These are phyloP conservation scores for Lochmaea crataegi DNA, from an alignment of 2,888 invertebrate genomes.

Conservation along the genomic window DNA sequence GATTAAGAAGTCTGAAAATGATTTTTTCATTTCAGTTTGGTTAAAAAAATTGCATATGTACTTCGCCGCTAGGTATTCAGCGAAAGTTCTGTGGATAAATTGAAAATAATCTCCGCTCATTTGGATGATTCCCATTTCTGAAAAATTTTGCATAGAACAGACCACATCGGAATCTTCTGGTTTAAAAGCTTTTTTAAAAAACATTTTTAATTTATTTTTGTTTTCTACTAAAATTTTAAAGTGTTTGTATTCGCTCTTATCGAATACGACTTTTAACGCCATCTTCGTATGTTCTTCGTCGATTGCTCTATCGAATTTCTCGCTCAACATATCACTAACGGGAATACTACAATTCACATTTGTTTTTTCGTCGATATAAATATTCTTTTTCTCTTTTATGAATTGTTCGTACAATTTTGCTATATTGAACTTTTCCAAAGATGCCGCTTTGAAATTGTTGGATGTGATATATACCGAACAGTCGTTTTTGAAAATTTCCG, in stretches of 20 bases:
- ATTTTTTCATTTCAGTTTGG: neutral
- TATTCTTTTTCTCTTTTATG: conserved; percentile 27
- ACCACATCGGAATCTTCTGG: neutral
- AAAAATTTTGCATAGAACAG: neutral
- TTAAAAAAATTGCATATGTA: neutral
- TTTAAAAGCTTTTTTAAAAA: too few relatives aligned
- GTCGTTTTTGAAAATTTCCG: conserved; percentile 20
- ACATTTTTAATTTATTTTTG: too few relatives aligned
- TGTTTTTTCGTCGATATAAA: conserved; percentile 24
- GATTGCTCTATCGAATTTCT: conserved; percentile 12
- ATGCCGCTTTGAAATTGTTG: neutral
- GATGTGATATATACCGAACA: conserved; percentile 12
- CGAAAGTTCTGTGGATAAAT: conserved; percentile 10
- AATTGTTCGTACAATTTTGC: conserved; percentile 17
- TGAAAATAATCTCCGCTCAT: neutral
- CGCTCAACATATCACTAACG: neutral
- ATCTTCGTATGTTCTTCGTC: conserved; percentile 1
- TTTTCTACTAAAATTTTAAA: conserved; percentile 4
- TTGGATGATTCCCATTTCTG: neutral
- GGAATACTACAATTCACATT: conserved; percentile 2
- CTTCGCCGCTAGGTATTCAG: conserved; percentile 18
- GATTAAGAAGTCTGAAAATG: neutral
- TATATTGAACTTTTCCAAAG: conserved; percentile 4
- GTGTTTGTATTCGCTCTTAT: neutral
- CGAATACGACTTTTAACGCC: conserved; percentile 4